Evolutionary conservation across 1,140 invertebrate genomes (phyloP), one percentile per base, ranked within the genome.

Genomic region (Lethrus apterus): DNA sequence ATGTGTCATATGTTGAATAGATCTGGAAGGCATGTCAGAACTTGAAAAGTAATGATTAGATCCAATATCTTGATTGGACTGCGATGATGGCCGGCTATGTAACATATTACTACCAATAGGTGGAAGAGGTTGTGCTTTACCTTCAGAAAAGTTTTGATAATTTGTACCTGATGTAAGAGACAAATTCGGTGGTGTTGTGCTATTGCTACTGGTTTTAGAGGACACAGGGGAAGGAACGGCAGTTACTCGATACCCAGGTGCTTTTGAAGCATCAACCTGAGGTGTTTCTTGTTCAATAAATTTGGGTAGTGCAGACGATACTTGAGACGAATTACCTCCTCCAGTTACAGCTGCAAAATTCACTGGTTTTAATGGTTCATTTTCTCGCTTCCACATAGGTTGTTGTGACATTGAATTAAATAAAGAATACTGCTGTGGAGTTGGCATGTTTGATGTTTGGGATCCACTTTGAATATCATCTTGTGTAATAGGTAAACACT

Each of bases 261-360:
- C 86, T 67, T 89, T 88, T 0, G 84, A 78, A 5, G 81, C 81
- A 67, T 89, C 86, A 2, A 81, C 81, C 34, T 73, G 75, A 20
- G 75, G 71, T 33, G 73, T 71, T 57, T 75, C 70, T 53, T 70
- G 74, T 36, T 80, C 74, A n/a, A 77, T 73, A 55, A 75, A 75
- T 51, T 75, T 71, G 5, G 66, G 57, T 15, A 63, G 50, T 49
- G 58, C 47, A 31, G 60, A 14, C 13, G 58, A 48, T 64, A 62
- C 46, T 69, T 68, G 40, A 5, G 65, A 66, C 23, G 69, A 63
- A n/a, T n/a, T n/a, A 14, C 76, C 77, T 32, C 78, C 74, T 8
- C 81, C 80, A 48, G 83, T 81, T 15, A 82, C 82, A 43, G 78
- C 80, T 4, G 83, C 83, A 68, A 86, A 86, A 63, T 86, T 84